Conservation (phyloP, 2,797 vertebrate species). For the Morus bassanus region DNA sequence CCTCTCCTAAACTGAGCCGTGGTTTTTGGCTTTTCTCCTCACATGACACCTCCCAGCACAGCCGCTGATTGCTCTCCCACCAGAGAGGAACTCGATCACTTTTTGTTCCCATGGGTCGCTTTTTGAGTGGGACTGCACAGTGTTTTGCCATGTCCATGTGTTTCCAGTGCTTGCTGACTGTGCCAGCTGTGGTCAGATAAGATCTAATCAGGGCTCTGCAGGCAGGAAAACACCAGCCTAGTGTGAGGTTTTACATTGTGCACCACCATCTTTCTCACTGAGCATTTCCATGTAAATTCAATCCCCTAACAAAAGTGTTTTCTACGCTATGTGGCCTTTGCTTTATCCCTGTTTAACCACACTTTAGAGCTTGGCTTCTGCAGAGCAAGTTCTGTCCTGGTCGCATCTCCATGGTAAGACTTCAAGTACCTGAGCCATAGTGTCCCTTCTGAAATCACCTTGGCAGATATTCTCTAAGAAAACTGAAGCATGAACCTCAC, state of each 20-base stretch:
- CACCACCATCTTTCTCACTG: background rate
- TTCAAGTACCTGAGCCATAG: background rate
- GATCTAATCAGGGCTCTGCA: slow-evolving; percentile 10
- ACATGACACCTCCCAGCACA: background rate
- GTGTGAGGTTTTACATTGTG: background rate
- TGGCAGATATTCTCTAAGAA: background rate
- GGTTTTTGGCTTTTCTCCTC: background rate
- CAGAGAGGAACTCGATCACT: background rate
- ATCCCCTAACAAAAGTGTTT: background rate
- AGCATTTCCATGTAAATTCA: background rate
- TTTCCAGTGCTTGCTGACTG: background rate
- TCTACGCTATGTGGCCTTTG: background rate
- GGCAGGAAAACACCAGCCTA: background rate
- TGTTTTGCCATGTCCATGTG: background rate
- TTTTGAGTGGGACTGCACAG: background rate
- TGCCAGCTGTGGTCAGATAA: background rate
- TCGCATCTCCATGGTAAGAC: background rate
- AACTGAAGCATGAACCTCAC: background rate
- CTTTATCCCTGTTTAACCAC: background rate
- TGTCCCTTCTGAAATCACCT: background rate
- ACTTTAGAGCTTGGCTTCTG: background rate
- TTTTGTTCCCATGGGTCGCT: background rate
- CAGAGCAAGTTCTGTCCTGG: background rate
- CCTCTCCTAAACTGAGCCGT: rapidly evolving
- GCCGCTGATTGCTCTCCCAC: background rate